Conservation (phyloP, 1,140 invertebrate species). For the Limonius californicus region DNA sequence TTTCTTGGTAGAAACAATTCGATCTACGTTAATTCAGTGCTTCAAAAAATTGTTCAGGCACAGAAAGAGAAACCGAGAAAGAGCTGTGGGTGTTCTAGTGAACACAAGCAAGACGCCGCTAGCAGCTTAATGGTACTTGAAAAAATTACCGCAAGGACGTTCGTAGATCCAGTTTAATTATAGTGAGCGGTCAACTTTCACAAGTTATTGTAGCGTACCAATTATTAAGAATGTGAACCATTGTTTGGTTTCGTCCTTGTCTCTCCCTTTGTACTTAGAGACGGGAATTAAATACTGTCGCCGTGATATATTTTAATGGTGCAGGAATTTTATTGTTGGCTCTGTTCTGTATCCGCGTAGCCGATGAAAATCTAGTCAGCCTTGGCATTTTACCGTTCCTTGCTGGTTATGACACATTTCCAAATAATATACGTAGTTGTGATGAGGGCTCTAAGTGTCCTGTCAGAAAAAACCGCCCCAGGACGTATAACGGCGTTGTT, state of each 20-base stretch:
- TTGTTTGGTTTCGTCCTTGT: too few relatives aligned
- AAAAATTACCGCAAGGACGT: conserved; percentile 31
- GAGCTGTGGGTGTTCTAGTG: too few relatives aligned
- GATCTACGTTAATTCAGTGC: too few relatives aligned
- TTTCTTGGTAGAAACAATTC: too few relatives aligned
- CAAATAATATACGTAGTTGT: not conserved
- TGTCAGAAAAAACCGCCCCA: not conserved
- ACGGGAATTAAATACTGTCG: not conserved
- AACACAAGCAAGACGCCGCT: too few relatives aligned
- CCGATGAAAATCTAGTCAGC: not conserved
- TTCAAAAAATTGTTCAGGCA: too few relatives aligned
- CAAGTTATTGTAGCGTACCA: conserved; percentile 18
- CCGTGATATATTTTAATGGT: not conserved
- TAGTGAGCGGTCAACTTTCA: conserved; percentile 36
- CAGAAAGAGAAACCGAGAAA: too few relatives aligned
- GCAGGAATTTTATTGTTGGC: not conserved
- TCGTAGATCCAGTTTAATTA: conserved; percentile 34
- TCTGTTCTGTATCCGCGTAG: not conserved
- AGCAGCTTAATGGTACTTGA: too few relatives aligned
- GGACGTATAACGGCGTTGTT: not conserved
- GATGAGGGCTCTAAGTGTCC: too few relatives aligned
- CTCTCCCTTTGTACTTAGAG: too few relatives aligned
- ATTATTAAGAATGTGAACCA: not conserved
- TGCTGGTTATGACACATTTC: not conserved
- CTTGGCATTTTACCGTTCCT: conserved; percentile 9